Percentiles rank a stretch among this genome's conserved stretches.
phyloP scores from a whole-genome alignment of 2,113 vertebrate species.

The Ciconia stormi region DNA sequence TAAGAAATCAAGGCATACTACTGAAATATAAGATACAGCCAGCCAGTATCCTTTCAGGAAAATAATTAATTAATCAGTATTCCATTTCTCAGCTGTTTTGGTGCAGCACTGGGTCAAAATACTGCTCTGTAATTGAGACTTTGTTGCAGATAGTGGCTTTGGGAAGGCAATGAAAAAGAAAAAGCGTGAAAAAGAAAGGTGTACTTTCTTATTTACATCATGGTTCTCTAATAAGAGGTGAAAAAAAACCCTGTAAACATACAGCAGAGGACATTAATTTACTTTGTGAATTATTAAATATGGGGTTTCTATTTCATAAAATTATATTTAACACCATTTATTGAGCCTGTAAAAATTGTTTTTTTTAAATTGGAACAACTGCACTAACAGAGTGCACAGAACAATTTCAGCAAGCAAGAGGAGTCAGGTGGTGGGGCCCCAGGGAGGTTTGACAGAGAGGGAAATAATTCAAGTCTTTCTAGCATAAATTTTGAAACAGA shows the following conservation, averaged over 20 bases:
- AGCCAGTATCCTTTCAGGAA: not conserved
- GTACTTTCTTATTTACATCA: not conserved
- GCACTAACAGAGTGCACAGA: not conserved
- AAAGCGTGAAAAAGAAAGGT: not conserved
- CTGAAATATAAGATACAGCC: not conserved
- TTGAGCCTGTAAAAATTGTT: not conserved
- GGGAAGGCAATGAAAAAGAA: not conserved
- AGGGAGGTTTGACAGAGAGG: not conserved
- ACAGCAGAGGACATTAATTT: not conserved
- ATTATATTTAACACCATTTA: not conserved
- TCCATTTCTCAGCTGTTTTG: not conserved
- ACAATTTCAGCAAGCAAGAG: not conserved
- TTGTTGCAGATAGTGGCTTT: not conserved
- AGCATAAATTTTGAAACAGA: not conserved
- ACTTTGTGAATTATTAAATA: not conserved
- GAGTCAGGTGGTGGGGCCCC: slow-evolving; percentile 2
- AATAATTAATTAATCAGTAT: not conserved
- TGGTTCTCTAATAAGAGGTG: not conserved
- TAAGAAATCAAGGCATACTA: not conserved
- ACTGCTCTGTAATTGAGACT: not conserved
- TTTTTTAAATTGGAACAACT: not conserved
- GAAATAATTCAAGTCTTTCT: not conserved
- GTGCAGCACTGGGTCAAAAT: not conserved
- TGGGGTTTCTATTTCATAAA: not conserved
- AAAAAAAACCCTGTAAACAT: not conserved